Evolutionary conservation across 2,797 vertebrate species (phyloP).

Genomic region (Alectoris magna): DNA sequence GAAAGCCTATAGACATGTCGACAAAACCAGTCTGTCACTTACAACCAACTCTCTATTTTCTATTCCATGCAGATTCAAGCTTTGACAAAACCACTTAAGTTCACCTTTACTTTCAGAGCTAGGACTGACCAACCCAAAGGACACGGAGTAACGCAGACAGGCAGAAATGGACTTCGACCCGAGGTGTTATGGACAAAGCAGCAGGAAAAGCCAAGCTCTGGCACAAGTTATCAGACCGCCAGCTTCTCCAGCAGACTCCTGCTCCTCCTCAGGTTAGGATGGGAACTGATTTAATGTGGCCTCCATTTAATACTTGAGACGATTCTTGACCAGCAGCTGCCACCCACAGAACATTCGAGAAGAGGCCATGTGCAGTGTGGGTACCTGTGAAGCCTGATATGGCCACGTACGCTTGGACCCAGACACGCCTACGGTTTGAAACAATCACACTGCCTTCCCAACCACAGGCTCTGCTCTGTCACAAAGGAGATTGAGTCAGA

Average conservation of each 20-base stretch:
- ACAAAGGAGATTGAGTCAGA: not conserved
- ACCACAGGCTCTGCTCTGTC: constrained; percentile 1
- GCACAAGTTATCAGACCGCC: not conserved
- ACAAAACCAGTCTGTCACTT: constrained; percentile 73
- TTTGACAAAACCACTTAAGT: constrained; percentile 67
- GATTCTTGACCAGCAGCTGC: constrained; percentile 43
- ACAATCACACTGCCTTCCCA: constrained; percentile 11
- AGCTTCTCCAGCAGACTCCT: not conserved
- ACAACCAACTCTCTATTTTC: constrained; percentile 70
- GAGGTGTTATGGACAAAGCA: not conserved
- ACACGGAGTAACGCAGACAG: constrained; percentile 42
- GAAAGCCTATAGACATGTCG: constrained; percentile 69
- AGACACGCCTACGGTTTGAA: not conserved
- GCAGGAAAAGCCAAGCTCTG: not conserved
- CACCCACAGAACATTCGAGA: not conserved
- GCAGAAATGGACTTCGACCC: constrained; percentile 68
- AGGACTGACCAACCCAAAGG: constrained; percentile 54
- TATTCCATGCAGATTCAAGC: constrained; percentile 73
- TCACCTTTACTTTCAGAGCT: constrained; percentile 64
- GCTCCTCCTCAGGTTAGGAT: not conserved
- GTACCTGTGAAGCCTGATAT: not conserved
- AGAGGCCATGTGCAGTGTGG: constrained; percentile 15
- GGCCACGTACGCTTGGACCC: not conserved
- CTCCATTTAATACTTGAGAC: constrained; percentile 4
- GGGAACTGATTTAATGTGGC: constrained; percentile 32